Percentiles rank a stretch among this genome's conserved stretches.
Evolutionary conservation across 2,797 vertebrate species (phyloP).

Genomic region (Arremon aurantiirostris): DNA sequence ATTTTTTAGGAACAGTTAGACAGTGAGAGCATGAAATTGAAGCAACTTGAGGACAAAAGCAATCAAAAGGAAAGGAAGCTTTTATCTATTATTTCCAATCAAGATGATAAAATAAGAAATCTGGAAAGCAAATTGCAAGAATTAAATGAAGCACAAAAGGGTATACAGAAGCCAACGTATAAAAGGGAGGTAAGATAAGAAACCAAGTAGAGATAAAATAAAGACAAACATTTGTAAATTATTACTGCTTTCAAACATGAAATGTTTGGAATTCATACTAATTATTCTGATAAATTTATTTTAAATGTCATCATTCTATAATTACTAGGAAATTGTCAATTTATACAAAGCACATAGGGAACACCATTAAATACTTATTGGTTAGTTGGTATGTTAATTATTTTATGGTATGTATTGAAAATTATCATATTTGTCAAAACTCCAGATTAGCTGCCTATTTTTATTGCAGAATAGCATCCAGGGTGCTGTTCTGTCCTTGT

Average conservation of each 20-base stretch:
- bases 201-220: not conserved
- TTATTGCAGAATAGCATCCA: not conserved
- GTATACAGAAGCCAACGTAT: not conserved
- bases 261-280: not conserved
- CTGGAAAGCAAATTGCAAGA: slow-evolving; percentile 68
- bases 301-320: not conserved
- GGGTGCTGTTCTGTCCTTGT: not conserved
- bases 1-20: slow-evolving; percentile 70
- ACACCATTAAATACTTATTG: not conserved
- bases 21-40: slow-evolving; percentile 62
- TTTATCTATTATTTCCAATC: slow-evolving; percentile 58
- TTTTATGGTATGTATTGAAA: not conserved
- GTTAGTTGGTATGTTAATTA: not conserved
- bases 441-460: not conserved
- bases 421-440: not conserved
- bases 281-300: not conserved
- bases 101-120: slow-evolving; percentile 68
- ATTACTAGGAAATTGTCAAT: not conserved
- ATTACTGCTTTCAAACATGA: not conserved
- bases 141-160: slow-evolving; percentile 49
- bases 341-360: not conserved
- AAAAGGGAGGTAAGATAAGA: slow-evolving; percentile 63
- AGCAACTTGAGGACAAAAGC: slow-evolving; percentile 63
- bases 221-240: not conserved
- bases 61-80: slow-evolving; percentile 68